phyloP scores from a whole-genome alignment of 2,113 vertebrate genomes.

The Dryoscopus gambensis region DNA sequence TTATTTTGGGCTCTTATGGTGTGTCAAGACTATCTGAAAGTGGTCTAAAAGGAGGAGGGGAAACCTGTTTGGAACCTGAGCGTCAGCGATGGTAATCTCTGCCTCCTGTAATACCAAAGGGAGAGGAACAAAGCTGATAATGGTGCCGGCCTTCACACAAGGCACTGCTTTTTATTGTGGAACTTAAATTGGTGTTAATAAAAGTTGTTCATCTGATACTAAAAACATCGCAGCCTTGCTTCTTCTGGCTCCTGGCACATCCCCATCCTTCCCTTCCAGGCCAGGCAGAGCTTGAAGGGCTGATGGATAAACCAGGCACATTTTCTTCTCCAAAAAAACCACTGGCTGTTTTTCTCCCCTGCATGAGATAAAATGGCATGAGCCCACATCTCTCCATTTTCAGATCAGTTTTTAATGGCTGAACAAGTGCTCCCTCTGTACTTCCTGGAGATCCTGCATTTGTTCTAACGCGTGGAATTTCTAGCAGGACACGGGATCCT shows the following conservation, averaged over 20 bases:
- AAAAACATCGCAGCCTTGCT: not conserved
- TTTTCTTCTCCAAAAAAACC: not conserved
- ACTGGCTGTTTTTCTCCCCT: not conserved
- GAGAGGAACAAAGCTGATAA: not conserved
- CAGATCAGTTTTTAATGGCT: not conserved
- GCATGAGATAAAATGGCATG: not conserved
- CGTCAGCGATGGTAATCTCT: not conserved
- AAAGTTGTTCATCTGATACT: not conserved
- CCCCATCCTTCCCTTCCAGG: not conserved
- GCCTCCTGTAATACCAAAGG: not conserved
- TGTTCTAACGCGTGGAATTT: not conserved
- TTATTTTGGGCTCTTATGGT: not conserved
- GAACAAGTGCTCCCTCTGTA: not conserved
- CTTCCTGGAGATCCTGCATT: not conserved
- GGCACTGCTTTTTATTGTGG: not conserved
- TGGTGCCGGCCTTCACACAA: not conserved
- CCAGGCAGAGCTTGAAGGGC: not conserved
- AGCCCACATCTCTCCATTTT: not conserved
- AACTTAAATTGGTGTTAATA: not conserved
- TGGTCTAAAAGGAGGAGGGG: not conserved
- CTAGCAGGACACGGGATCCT: not conserved
- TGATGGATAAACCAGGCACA: not conserved
- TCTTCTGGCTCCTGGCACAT: not conserved
- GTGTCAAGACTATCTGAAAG: not conserved
- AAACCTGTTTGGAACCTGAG: not conserved